Base-by-base conservation (phyloP, 2,113 vertebrate genomes). In the Nothobranchius furzeri region DNA sequence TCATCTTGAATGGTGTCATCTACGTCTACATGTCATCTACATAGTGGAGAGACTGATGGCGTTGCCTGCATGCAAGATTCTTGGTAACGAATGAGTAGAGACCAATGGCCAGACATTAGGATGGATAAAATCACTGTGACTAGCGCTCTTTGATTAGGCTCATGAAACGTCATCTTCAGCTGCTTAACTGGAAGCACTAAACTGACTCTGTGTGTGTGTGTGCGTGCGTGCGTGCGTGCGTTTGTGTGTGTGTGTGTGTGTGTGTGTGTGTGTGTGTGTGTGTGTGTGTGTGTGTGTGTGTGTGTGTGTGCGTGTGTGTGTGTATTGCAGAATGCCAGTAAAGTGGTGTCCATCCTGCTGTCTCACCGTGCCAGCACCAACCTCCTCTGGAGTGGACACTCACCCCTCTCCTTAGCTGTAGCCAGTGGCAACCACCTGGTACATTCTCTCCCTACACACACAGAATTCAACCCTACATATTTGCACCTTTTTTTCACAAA, bases 331-430 rank as follows among this genome's bases (percentile, higher is more conserved):
- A 76, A 84, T 50, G 89, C 91, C 65, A 91, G 88, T 68, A 90
- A 94, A 35, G 75, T 94, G 4, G 90, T 96, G 3, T 73, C 43
- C 45, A 87, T 94, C 42, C 91, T 98, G 7, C 90, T 98, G 10
- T 84, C 75, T 25, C 94, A 95, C 69, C 83, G 82, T 40, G 94
- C 95, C 17, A 87, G 88, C n/a, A 91, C 92, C 62, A 89, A 92
- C 70, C 36, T 82, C 8, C 76, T 97, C 66, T 97, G 96, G 95
- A 94, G 93, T 0, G 93, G 95, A 43, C 96, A 96, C 86, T 96
- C 96, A 4, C 93, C 95, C 0, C 94, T 97, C 20, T 98, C 96
- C 4, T 74, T 96, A 77, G 92, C 95, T 48, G 93, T 97, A 9
- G 92, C 94, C 54, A 93, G 90, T 15, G 95, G 95, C 68, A 97